These are phyloP conservation scores for Parelbella ahira DNA, from an alignment of 2,888 invertebrate species.

Conservation along the genomic window DNA sequence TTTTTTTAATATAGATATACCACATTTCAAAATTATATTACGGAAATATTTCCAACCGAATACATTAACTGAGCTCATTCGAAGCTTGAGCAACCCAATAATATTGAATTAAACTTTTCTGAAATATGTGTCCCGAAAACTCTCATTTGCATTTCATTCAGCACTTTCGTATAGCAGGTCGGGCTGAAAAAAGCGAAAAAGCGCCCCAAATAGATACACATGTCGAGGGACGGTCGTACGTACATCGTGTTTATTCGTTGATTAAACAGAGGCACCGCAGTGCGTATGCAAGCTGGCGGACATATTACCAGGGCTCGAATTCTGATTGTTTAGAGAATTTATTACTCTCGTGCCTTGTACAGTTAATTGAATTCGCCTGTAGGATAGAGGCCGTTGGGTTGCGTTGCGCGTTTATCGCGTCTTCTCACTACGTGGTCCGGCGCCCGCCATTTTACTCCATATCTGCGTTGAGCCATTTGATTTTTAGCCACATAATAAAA, in stretches of 20 bases:
- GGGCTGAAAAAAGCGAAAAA: slow-evolving; percentile 20
- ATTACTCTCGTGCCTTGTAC: slow-evolving; percentile 78
- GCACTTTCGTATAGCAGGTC: neutral
- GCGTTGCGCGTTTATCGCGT: slow-evolving; percentile 65
- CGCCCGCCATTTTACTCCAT: slow-evolving; percentile 48
- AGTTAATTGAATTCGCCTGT: slow-evolving; percentile 79
- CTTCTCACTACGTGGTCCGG: slow-evolving; percentile 50
- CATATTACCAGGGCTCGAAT: slow-evolving; percentile 79
- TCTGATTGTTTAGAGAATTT: slow-evolving; percentile 81
- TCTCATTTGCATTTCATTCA: slow-evolving; percentile 11
- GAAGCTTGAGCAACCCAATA: too few species aligned
- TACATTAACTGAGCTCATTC: too few species aligned
- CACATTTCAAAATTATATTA: too few species aligned
- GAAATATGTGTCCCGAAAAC: too few species aligned
- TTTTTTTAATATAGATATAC: too few species aligned
- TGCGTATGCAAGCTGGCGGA: slow-evolving; percentile 77
- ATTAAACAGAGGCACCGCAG: slow-evolving; percentile 76
- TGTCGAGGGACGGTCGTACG: slow-evolving; percentile 45
- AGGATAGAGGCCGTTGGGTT: slow-evolving; percentile 72
- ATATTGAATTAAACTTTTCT: too few species aligned
- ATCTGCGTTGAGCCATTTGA: too few species aligned
- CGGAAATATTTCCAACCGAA: too few species aligned
- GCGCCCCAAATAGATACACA: slow-evolving; percentile 18
- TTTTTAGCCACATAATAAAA: too few species aligned
- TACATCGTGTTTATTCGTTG: slow-evolving; percentile 73